Evolutionary conservation across 2,113 vertebrate species (phyloP), one percentile per base, ranked within the genome.

Genomic region (Ondatra zibethicus): DNA sequence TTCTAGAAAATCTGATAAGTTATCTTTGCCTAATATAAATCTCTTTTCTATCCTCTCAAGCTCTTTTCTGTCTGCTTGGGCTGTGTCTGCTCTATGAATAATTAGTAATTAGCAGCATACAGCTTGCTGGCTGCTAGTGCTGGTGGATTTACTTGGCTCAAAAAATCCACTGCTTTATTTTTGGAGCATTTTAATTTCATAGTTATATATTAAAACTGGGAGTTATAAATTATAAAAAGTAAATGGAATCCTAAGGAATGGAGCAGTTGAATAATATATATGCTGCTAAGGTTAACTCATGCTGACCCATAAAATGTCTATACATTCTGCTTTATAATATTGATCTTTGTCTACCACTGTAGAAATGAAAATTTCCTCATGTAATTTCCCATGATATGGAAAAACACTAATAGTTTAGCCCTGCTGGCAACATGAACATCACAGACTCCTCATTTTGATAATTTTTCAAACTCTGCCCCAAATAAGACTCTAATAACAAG

Each of bases 91-190:
- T 93, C 87, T 66, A 84, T 78, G 65, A 97, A 76, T 80, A 95
- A 94, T 96, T 95, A 97, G 73, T 95, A 95, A 89, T 97, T 96
- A 84, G 86, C 58, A 95, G 63, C 85, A 84, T 85, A 68, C 47
- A 81, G 78, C 27, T 92, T 85, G 5, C 89, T 94, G 77, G 76
- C 61, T 86, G 42, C 61, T 94, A 94, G 94, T 95, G 50, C 76
- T 6, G 61, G 39, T 72, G 61, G 80, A 96, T 92, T 94, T 91
- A 92, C 91, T 96, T 96, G 91, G 89, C 33, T 87, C 63, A 65
- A 91, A 91, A 96, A 94, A 91, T 91, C 80, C 50, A 65, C 75
- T 93, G 75, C 27, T 91, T 96, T 96, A 95, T 86, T 95, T 97
- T 95, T 90, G 86, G 81, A 89, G 8, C 17, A 94, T 36, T 96